These are phyloP conservation scores for Peromyscus eremicus DNA, from an alignment of 2,797 vertebrate species.

Conservation along the genomic window DNA sequence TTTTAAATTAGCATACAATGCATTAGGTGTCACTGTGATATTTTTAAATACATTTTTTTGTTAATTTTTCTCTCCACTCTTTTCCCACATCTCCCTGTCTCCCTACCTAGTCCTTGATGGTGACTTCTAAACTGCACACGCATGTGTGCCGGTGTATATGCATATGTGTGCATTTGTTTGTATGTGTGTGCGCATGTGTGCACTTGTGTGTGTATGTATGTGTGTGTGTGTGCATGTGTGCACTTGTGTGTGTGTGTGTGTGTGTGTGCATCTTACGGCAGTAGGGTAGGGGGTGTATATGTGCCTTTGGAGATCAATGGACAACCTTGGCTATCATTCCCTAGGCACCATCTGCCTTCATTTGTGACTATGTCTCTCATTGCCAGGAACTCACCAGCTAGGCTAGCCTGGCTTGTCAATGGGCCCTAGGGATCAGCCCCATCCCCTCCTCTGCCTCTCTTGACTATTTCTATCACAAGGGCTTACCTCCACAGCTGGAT, in stretches of 20 bases:
- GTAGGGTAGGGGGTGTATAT: not conserved
- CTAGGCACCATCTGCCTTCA: not conserved
- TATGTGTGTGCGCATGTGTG: not conserved
- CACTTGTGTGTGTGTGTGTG: not conserved
- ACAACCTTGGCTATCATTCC: not conserved
- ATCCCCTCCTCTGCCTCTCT: not conserved
- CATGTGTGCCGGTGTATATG: not conserved
- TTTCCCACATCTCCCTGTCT: not conserved
- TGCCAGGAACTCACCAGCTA: not conserved
- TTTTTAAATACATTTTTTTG: not conserved
- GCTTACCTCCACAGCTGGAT: not conserved
- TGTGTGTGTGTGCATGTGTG: not conserved
- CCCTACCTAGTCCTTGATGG: no score
- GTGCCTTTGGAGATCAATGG: not conserved
- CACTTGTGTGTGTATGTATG: not conserved
- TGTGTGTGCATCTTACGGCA: not conserved
- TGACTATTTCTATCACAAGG: not conserved
- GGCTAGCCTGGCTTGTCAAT: not conserved
- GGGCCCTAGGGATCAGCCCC: no score
- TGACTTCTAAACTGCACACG: conserved; percentile 3
- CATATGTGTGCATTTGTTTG: not conserved
- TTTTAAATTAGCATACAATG: not conserved
- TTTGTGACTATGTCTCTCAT: not conserved
- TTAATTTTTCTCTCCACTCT: not conserved
- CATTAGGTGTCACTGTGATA: not conserved